Evolutionary conservation across 2,113 vertebrate genomes (phyloP), one percentile per base, ranked within the genome.

Genomic region (Lathamus discolor): DNA sequence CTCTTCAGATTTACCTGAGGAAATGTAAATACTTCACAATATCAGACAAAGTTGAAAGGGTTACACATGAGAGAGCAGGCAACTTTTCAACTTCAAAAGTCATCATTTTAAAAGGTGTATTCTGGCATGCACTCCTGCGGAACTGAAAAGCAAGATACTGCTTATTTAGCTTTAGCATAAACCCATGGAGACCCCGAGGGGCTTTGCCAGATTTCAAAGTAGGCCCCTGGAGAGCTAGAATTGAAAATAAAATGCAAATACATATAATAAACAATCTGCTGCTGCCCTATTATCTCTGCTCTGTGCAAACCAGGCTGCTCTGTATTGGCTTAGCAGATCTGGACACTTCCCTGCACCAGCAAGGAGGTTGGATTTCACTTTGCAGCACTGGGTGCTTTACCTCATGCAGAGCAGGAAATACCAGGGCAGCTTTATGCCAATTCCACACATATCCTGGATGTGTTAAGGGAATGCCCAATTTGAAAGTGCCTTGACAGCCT

Each of bases 11-110:
- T 95, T 92, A 92, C 55, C 74, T 69, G 35, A 91, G 54, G 39
- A 95, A 86, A 88, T 81, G 31, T 28, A 97, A 96, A 93, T 75
- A 97, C 91, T 84, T 86, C 75, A 75, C 31, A 70, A 70, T 64
- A 77, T 39, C 72, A 93, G 81, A 97, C 14, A 33, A 82, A 96
- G 87, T 44, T 87, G 80, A 93, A 83, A 87, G 66, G 68, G 28
- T 37, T 19, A 74, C 16, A 81, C 18, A 33, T 62, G 39, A 72
- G 29, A 95, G 88, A 96, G 76, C 41, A 90, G 35, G 75, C 43
- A 92, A 89, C 75, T 78, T 86, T 67, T 72, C 70, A 84, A 72
- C 49, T 85, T 66, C 64, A 37, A 3, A 61, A 88, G 14, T 41
- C 73, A 43, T 44, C 8, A 10, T 79, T 88, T 61, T 68, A 72